Evolutionary conservation across 2,888 invertebrate genomes (phyloP), one percentile per base, ranked within the genome.

Genomic region (Laothoe populi): DNA sequence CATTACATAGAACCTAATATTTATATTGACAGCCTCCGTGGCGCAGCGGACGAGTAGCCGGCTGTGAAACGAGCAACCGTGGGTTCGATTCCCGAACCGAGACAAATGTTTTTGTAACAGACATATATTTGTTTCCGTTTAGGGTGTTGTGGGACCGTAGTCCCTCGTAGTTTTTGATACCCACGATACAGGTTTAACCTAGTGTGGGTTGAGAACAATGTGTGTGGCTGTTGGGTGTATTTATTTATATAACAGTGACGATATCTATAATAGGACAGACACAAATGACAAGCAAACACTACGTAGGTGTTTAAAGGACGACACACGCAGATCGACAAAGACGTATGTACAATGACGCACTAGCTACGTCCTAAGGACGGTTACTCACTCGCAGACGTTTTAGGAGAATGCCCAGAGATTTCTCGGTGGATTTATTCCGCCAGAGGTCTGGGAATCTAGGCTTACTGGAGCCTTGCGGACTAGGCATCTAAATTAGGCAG

Each of bases 301-400:
- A 46, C 57, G 42, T 44, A 21, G 19, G 70, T 8, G 19, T 31
- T 74, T 70, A 64, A 67, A 75, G 76, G 79, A 81, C 69, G 70
- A 77, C 77, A 83, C 75, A 80, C 75, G 81, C 64, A 70, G 59
- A 68, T 53, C 53, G 53, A 35, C 19, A 53, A 35, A 19, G 53
- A 53, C 53, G 35, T 53, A 53, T 53, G 53, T 53, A 59, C 62
- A 65, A 60, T 62, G 59, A 70, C 58, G 53, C 71, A 76, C 77
- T 70, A 70, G 70, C 70, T 68, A 63, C 63, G 71, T 69, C 69
- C 71, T 71, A 70, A 61, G 62, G 71, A 79, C 70, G 58, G 59
- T 75, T 81, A 90, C 92, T 92, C 85, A 90, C 92, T 82, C 84
- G 83, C 46, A 92, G 79, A 53, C 84, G 79, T 75, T 90, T 91